These are phyloP conservation scores for Ostrea edulis DNA, from an alignment of 1,140 invertebrate genomes.

Conservation along the genomic window DNA sequence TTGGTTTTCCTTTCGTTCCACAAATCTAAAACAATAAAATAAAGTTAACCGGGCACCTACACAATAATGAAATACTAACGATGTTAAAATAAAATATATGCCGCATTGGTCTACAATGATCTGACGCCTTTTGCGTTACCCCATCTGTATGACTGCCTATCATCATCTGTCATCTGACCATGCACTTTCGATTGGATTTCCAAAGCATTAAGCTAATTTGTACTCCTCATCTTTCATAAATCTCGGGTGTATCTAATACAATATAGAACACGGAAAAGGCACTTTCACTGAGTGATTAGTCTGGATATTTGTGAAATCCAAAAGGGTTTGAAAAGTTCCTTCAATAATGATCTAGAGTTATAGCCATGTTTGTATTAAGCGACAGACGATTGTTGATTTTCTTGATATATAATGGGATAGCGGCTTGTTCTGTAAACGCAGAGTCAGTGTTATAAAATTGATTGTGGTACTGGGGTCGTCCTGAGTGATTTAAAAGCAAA, in stretches of 20 bases:
- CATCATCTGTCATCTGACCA: constrained; percentile 1
- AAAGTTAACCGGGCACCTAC: background rate
- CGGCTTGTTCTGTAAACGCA: constrained; percentile 17
- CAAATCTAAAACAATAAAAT: background rate
- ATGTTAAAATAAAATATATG: background rate
- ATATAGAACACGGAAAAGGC: background rate
- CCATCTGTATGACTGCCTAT: constrained; percentile 2
- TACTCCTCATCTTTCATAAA: background rate
- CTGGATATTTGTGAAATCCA: constrained; percentile 11
- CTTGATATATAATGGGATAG: constrained; percentile 34
- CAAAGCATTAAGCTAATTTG: constrained; percentile 14
- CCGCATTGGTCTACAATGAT: background rate
- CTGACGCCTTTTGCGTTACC: background rate
- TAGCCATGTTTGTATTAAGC: background rate
- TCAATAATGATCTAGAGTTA: background rate
- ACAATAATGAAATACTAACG: background rate
- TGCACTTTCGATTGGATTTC: constrained; percentile 12
- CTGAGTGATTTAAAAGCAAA: constrained; percentile 37
- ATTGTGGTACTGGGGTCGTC: background rate
- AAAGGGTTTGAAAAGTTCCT: constrained; percentile 14
- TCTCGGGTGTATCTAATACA: background rate
- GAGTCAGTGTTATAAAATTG: constrained; percentile 9
- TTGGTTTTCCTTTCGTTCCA: background rate
- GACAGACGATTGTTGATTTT: constrained; percentile 27
- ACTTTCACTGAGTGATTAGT: constrained; percentile 8